phyloP scores from a whole-genome alignment of 2,888 invertebrate species.

The Ichneumoninae sp. region DNA sequence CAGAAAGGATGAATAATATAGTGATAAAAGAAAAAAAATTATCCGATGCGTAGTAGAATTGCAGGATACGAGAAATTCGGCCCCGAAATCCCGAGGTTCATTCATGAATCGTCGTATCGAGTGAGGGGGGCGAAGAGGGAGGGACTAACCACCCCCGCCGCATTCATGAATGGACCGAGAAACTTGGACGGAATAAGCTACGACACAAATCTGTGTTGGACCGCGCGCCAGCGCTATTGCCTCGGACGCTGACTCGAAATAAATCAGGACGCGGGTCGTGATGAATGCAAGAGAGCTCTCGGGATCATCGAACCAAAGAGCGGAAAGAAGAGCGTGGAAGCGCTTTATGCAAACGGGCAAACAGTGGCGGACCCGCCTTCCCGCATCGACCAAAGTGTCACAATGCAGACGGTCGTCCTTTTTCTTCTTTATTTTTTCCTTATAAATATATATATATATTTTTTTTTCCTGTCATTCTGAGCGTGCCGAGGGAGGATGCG shows the following conservation, averaged over 20 bases:
- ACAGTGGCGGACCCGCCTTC: conserved; percentile 79
- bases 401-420: conserved; percentile 52
- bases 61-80: neutral
- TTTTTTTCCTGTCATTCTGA: conserved; percentile 14
- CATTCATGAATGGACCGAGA: conserved; percentile 58
- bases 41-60: conserved; percentile 7
- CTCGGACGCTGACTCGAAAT: conserved; percentile 73
- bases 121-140: conserved; percentile 20
- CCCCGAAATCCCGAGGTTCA: conserved; percentile 35
- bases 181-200: conserved; percentile 46
- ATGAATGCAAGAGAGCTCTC: conserved; percentile 29
- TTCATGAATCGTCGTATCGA: conserved; percentile 50
- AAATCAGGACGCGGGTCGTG: conserved; percentile 75
- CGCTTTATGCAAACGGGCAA: conserved; percentile 80
- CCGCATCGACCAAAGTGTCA: conserved; percentile 72
- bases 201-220: conserved; percentile 55
- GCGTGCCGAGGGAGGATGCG: conserved; percentile 65
- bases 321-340: conserved; percentile 58
- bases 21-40: neutral
- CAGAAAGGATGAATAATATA: neutral
- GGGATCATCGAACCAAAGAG: conserved; percentile 58
- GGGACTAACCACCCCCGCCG: conserved; percentile 48
- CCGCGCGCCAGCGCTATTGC: conserved; percentile 15
- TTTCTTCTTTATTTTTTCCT: conserved; percentile 40
- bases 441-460: conserved; percentile 27